These are phyloP conservation scores for Cynaeus angustus DNA, from an alignment of 2,888 invertebrate species.

Conservation along the genomic window DNA sequence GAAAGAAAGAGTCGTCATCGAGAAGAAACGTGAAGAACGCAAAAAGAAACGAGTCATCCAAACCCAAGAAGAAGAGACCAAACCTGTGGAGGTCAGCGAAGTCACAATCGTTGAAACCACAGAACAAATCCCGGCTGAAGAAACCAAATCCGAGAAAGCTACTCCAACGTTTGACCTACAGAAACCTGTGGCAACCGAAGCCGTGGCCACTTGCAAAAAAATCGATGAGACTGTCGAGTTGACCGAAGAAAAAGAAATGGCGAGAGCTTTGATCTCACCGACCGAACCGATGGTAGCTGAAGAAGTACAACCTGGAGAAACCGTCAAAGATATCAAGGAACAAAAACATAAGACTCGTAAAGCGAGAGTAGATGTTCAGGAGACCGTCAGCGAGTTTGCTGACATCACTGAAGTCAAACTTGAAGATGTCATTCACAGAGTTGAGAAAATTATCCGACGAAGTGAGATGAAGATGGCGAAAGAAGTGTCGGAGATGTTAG, in stretches of 20 bases:
- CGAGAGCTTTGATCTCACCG: conserved; percentile 73
- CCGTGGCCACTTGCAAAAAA: conserved; percentile 78
- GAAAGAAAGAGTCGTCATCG: conserved; percentile 73
- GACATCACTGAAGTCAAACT: conserved; percentile 73
- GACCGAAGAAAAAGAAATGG: conserved; percentile 70
- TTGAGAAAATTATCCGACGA: conserved; percentile 74
- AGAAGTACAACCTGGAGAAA: conserved; percentile 76
- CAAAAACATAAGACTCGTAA: conserved; percentile 64
- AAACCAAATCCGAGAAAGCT: conserved; percentile 71
- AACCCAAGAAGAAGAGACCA: conserved; percentile 71
- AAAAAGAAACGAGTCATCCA: conserved; percentile 62
- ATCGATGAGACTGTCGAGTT: conserved; percentile 74
- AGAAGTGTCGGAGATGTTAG: conserved; percentile 84
- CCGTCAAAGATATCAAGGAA: conserved; percentile 71
- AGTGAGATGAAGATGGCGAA: conserved; percentile 78
- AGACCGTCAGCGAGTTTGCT: conserved; percentile 67
- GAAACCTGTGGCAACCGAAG: conserved; percentile 76
- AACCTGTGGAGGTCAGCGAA: conserved; percentile 72
- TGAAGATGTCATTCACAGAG: conserved; percentile 74
- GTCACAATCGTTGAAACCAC: conserved; percentile 75
- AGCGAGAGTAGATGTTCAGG: conserved; percentile 63
- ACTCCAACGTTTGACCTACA: conserved; percentile 75
- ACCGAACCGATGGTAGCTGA: conserved; percentile 76
- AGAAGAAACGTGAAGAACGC: conserved; percentile 68
- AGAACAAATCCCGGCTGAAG: conserved; percentile 72